Conservation (phyloP, 2,113 vertebrate species). For the Lampris megalopsis region DNA sequence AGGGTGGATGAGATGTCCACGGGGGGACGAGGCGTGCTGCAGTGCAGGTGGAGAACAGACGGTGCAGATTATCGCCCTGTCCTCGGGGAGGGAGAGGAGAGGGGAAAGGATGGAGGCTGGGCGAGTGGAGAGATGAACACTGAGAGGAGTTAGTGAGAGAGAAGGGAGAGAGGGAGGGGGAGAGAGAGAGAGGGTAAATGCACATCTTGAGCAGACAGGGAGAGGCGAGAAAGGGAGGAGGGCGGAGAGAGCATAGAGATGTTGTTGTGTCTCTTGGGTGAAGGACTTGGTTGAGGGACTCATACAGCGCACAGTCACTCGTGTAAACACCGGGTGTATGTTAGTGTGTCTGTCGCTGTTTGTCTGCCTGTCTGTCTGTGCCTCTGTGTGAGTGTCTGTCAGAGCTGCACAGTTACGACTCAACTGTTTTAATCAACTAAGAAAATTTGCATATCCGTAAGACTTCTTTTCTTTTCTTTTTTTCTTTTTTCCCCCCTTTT, state of each 20-base stretch:
- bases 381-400: background rate
- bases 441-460: too few species aligned
- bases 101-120: slow-evolving; percentile 31
- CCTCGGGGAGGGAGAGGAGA: slow-evolving; percentile 63
- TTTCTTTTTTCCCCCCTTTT: too few species aligned
- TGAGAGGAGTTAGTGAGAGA: slow-evolving; percentile 8
- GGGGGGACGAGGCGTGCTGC: slow-evolving; percentile 56
- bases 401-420: background rate
- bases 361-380: slow-evolving; percentile 18
- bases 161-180: background rate
- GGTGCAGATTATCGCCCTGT: slow-evolving; percentile 73
- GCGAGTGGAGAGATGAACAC: slow-evolving; percentile 59
- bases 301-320: slow-evolving; percentile 60
- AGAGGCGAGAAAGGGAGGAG: background rate
- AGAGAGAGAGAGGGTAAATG: slow-evolving; percentile 38
- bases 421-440: background rate
- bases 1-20: slow-evolving; percentile 34
- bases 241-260: slow-evolving; percentile 74
- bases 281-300: slow-evolving; percentile 55
- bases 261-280: slow-evolving; percentile 69
- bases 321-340: slow-evolving; percentile 64
- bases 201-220: slow-evolving; percentile 42
- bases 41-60: slow-evolving; percentile 79
- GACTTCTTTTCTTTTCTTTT: too few species aligned
- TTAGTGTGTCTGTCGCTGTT: slow-evolving; percentile 24